These are phyloP conservation scores for Metacarcinus magister DNA, from an alignment of 2,888 invertebrate genomes.

Conservation along the genomic window DNA sequence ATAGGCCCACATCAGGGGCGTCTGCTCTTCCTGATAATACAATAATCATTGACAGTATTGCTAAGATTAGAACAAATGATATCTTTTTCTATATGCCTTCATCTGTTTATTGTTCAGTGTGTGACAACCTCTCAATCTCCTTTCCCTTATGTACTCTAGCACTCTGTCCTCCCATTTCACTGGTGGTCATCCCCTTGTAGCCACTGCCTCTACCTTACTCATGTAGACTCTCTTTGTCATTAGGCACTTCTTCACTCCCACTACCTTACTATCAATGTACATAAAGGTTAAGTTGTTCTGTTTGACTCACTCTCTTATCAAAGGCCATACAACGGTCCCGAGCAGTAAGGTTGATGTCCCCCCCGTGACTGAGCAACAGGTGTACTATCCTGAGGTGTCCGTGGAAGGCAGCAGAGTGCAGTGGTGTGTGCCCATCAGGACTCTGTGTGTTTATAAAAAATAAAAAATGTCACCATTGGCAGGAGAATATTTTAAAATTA, in stretches of 20 bases:
- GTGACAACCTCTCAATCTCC: no score
- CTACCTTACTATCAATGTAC: neutral
- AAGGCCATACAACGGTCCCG: slow-evolving; percentile 83
- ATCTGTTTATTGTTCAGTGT: neutral
- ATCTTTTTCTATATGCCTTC: neutral
- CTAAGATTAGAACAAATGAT: neutral
- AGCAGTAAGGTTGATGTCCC: slow-evolving; percentile 85
- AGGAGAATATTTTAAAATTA: no score
- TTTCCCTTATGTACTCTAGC: no score
- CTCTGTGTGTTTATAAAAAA: slow-evolving; percentile 77
- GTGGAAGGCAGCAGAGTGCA: slow-evolving; percentile 86
- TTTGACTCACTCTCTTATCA: slow-evolving; percentile 78
- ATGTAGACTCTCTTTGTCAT: no score
- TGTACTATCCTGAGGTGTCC: slow-evolving; percentile 85
- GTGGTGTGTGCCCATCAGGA: slow-evolving; percentile 86
- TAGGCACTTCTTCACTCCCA: no score
- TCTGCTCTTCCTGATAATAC: slow-evolving; percentile 84
- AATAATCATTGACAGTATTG: neutral
- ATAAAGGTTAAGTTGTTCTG: neutral
- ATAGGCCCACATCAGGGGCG: slow-evolving; percentile 86
- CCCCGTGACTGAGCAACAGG: slow-evolving; percentile 85
- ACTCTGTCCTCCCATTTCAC: no score
- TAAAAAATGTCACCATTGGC: neutral
- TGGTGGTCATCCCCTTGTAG: no score
- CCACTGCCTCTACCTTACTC: no score